phyloP scores from a whole-genome alignment of 2,888 invertebrate genomes.

The Agrochola lychnidis region DNA sequence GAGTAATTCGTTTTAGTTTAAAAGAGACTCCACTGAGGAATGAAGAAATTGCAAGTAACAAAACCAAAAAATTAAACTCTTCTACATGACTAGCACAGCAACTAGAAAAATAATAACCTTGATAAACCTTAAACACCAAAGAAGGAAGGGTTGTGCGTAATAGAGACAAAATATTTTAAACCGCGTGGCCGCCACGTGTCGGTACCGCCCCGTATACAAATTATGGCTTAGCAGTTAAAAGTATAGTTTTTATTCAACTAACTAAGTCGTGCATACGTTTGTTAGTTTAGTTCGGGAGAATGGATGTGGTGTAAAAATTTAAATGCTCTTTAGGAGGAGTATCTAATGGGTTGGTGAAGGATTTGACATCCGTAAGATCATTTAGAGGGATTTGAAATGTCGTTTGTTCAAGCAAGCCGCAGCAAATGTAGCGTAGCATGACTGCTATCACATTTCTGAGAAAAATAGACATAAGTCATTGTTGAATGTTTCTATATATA shows the following conservation, averaged over 20 bases:
- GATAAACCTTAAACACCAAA: constrained; percentile 51
- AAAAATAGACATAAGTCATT: neutral
- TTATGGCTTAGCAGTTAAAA: constrained; percentile 85
- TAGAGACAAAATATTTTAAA: constrained; percentile 69
- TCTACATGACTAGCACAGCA: constrained; percentile 24
- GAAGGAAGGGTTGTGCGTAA: constrained; percentile 69
- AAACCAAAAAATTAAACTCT: constrained; percentile 26
- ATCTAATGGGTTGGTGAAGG: constrained; percentile 37
- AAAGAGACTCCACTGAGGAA: neutral
- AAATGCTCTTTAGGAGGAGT: constrained; percentile 61
- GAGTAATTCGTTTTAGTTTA: neutral
- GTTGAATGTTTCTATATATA: neutral
- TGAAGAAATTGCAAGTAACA: neutral
- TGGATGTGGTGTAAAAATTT: constrained; percentile 75
- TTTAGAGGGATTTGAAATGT: constrained; percentile 12
- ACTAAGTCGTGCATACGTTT: constrained; percentile 87
- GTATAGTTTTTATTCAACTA: constrained; percentile 76
- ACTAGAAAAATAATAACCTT: constrained; percentile 39
- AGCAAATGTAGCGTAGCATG: neutral
- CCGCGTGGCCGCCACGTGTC: constrained; percentile 85
- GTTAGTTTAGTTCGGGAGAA: constrained; percentile 82
- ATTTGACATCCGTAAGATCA: constrained; percentile 11
- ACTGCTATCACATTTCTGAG: neutral
- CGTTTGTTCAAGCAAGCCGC: too few species aligned
- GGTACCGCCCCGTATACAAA: constrained; percentile 85